Conservation (phyloP, 2,888 invertebrate species). For the Tanypteryx hageni region DNA sequence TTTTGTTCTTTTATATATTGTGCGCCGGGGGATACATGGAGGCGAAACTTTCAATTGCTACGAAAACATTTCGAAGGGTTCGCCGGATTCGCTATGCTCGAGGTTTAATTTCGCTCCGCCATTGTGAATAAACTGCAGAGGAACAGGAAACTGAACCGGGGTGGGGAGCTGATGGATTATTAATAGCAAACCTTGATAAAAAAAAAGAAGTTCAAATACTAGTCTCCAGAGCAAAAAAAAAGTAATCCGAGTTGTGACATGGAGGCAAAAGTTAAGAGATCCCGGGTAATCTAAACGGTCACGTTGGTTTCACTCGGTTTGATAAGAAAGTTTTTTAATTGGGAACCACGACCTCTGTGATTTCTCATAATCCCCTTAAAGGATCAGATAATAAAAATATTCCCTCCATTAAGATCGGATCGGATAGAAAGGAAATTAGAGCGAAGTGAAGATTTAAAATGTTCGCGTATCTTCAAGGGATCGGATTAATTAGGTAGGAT, state of each 20-base stretch:
- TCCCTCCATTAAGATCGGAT: not conserved
- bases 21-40: too few species aligned
- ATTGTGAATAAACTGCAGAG: not conserved
- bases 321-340: slow-evolving; percentile 14
- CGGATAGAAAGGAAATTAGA: too few species aligned
- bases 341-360: not conserved
- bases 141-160: not conserved
- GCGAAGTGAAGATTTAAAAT: too few species aligned
- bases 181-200: not conserved
- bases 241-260: not conserved
- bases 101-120: too few species aligned
- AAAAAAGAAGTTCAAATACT: not conserved
- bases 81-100: too few species aligned
- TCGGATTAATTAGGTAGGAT: too few species aligned
- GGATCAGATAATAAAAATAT: not conserved
- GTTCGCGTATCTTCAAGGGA: too few species aligned
- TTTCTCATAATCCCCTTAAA: not conserved
- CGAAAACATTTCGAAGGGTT: too few species aligned
- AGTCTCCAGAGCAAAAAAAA: not conserved
- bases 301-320: not conserved
- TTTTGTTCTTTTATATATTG: too few species aligned
- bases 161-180: not conserved
- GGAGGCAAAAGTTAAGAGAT: not conserved
- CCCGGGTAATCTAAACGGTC: not conserved
- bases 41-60: too few species aligned